phyloP scores from a whole-genome alignment of 2,888 invertebrate genomes.

The Smittia aterrima region DNA sequence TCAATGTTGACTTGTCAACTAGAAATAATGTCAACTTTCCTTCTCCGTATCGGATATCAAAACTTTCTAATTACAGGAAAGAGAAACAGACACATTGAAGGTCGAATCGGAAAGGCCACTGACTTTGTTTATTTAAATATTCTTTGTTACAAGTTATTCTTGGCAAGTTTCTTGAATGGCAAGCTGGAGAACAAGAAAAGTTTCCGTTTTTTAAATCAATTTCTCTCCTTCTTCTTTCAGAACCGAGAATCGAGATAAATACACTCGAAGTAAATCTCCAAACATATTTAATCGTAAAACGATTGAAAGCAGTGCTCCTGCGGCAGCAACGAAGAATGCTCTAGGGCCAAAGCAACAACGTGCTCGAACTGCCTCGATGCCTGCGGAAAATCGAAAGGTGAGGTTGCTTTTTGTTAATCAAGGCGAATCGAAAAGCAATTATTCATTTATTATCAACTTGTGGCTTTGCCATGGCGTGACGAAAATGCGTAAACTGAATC shows the following conservation, averaged over 20 bases:
- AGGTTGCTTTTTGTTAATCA: conserved; percentile 41
- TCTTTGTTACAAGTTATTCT: too few species aligned
- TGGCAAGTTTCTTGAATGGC: too few species aligned
- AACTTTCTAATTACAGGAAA: not conserved
- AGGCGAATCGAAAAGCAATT: not conserved
- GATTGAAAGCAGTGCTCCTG: conserved; percentile 19
- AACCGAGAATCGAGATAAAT: conserved; percentile 25
- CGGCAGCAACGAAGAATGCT: not conserved
- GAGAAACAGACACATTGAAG: not conserved
- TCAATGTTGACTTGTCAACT: too few species aligned
- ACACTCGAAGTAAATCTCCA: conserved; percentile 30
- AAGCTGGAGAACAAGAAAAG: too few species aligned
- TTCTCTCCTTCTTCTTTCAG: not conserved
- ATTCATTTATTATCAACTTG: conserved; percentile 7
- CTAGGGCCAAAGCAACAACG: conserved; percentile 47
- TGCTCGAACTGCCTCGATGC: conserved; percentile 53
- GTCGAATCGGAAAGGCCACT: not conserved
- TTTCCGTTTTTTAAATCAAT: too few species aligned
- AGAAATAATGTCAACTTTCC: not conserved
- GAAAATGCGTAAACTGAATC: not conserved
- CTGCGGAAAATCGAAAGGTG: conserved; percentile 53
- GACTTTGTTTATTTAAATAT: too few species aligned
- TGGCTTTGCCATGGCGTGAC: not conserved
- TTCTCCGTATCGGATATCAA: not conserved
- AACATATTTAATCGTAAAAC: conserved; percentile 30